Base-by-base conservation (phyloP, 1,140 invertebrate species). In the Drosophila fuyamai region DNA sequence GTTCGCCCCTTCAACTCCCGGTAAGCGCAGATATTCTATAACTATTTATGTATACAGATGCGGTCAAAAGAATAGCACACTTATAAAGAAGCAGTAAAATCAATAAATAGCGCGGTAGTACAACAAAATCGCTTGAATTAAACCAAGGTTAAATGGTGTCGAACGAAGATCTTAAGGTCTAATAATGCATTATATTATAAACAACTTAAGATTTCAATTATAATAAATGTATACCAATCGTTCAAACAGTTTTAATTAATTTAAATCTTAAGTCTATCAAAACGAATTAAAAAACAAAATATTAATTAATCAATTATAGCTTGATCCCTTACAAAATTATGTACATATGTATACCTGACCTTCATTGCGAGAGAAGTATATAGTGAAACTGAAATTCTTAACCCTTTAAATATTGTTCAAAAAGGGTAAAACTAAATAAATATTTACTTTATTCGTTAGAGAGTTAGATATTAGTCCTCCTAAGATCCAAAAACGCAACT, bases 1-100 rank as follows among this genome's bases (percentile, higher is more conserved):
- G 94, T 95, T 79, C 94, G 95, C 58, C 95, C 95, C 90, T 95
- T 95, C 83, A 95, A 95, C 91, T 93, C 94, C 82, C 94, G 95
- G 95, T 95, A 92, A 85, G 92, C 76, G 38, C n/a, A 62, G 57
- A 40, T 55, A 38, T 47, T 38, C 50, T 36, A 36, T 35, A 44
- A 2, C 55, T 56, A 35, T 40, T 41, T 44, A 62, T 56, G 46
- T 16, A 5, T 47, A 60, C 27, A 48, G 23, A 6, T 12, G 54
- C n/a, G 36, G 23, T 35, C 48, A 32, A 32, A 32, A 14, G n/a
- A 50, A 35, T 32, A 14, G 8, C 7, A 16, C 14, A 8, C 0
- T 16, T 16, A 9, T 14, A 16, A 16, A 16, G 2, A 16, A 16
- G 9, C 1, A 41, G 40, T 6, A 0, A 40, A 40, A 40, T n/a